A percentile compares a stretch with the other conserved stretches of the same genome.
Conservation (phyloP, 2,888 invertebrate genomes). For the Oligia strigilis region DNA sequence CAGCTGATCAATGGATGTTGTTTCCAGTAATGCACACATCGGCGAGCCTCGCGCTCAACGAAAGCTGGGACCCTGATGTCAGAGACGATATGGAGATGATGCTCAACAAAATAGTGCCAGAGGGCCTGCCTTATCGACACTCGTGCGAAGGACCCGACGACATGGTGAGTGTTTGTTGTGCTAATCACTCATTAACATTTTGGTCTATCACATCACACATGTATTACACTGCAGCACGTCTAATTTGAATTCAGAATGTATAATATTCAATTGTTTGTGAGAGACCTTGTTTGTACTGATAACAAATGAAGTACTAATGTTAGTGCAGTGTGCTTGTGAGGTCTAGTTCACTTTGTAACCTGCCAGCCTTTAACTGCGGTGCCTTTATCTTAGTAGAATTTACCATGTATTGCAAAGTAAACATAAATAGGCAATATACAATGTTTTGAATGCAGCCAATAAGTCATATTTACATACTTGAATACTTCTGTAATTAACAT, state of each 20-base stretch:
- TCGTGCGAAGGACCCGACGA: constrained; percentile 99
- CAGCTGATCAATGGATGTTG: constrained; percentile 82
- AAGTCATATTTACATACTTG: constrained; percentile 21
- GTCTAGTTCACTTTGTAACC: constrained; percentile 4
- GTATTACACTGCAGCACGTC: constrained; percentile 29
- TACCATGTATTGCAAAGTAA: constrained; percentile 6
- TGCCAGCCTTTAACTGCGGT: constrained; percentile 21
- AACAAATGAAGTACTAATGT: constrained; percentile 40
- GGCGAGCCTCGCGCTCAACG: constrained; percentile 98
- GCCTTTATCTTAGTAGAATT: not conserved
- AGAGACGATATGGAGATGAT: constrained; percentile 99
- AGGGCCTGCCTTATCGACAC: constrained; percentile 98
- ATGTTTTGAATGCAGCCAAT: constrained; percentile 22
- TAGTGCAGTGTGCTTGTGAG: constrained; percentile 15
- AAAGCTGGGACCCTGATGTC: constrained; percentile 99
- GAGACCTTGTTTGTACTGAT: not conserved
- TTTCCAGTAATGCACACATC: constrained; percentile 98
- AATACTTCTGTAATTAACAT: constrained; percentile 8
- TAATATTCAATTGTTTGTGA: constrained; percentile 48
- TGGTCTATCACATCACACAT: constrained; percentile 18
- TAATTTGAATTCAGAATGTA: constrained; percentile 44
- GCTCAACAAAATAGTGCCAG: constrained; percentile 99
- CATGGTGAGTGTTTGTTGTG: constrained; percentile 93
- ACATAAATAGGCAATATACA: constrained; percentile 1
- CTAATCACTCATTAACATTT: constrained; percentile 47